phyloP scores from a whole-genome alignment of 1,140 invertebrate genomes.

The Ericerus pela region DNA sequence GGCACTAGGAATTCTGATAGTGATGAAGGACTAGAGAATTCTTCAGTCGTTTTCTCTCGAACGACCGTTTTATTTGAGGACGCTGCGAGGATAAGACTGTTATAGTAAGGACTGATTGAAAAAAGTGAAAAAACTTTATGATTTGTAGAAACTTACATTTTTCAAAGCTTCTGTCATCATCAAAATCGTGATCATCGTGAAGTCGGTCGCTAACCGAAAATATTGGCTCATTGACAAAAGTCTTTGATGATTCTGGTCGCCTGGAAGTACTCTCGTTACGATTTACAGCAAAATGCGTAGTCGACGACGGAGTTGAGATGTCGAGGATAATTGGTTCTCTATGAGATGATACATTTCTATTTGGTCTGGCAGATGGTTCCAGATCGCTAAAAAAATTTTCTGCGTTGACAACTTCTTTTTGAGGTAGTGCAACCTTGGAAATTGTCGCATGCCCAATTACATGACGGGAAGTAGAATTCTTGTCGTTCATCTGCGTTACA shows the following conservation, averaged over 20 bases:
- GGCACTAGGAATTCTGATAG: constrained; percentile 41
- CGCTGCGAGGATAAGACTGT: no score
- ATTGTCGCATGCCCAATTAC: constrained; percentile 12
- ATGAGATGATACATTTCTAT: not conserved
- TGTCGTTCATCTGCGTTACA: constrained; percentile 3
- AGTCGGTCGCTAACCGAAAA: no score
- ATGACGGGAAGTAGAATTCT: not conserved
- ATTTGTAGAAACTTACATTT: no score
- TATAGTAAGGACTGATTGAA: no score
- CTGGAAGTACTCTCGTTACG: no score
- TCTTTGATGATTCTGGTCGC: no score
- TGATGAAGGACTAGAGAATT: constrained; percentile 28
- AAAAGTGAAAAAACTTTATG: no score
- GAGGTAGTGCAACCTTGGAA: constrained; percentile 9
- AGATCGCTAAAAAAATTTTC: not conserved
- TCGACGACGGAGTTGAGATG: no score
- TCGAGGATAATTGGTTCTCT: no score
- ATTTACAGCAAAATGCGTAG: no score
- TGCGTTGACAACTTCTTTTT: not conserved
- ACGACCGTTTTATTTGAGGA: not conserved
- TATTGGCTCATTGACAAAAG: not conserved
- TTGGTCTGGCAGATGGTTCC: not conserved
- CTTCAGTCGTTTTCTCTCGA: not conserved
- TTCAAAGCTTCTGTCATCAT: no score
- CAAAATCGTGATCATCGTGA: not conserved